Percentiles rank a stretch among this genome's conserved stretches.
Evolutionary conservation across 2,797 vertebrate genomes (phyloP).

Genomic region (Falco columbarius): DNA sequence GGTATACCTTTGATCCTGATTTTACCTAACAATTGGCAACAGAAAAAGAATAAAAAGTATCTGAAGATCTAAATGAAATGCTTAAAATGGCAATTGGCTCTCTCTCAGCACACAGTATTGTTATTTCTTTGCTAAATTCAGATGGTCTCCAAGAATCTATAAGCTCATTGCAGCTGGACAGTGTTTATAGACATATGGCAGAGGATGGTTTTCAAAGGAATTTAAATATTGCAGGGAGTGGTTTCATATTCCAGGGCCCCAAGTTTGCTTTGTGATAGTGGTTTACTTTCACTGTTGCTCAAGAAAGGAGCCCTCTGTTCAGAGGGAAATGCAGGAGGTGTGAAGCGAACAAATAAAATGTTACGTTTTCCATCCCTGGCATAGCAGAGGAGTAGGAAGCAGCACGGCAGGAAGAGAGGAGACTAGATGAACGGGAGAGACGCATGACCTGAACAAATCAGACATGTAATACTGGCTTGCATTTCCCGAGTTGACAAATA

Average conservation of each 20-base stretch:
- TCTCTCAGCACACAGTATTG: not conserved
- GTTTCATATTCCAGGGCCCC: slow-evolving; percentile 48
- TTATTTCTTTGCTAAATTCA: slow-evolving; percentile 11
- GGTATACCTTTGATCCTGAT: not conserved
- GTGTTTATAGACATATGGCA: slow-evolving; percentile 41
- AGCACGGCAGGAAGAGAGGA: not conserved
- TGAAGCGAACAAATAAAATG: slow-evolving; percentile 35
- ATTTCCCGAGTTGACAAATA: not conserved
- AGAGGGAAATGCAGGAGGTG: slow-evolving; percentile 18
- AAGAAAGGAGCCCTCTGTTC: slow-evolving; percentile 41
- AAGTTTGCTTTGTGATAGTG: slow-evolving; percentile 40
- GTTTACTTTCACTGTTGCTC: not conserved
- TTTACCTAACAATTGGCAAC: not conserved
- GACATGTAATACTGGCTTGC: not conserved
- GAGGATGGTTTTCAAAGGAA: slow-evolving; percentile 54
- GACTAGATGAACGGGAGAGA: not conserved
- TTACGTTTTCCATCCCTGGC: not conserved
- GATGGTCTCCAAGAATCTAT: not conserved
- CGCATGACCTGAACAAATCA: not conserved
- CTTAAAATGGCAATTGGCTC: not conserved
- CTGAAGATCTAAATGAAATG: not conserved
- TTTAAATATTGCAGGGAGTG: slow-evolving; percentile 49
- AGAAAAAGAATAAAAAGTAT: not conserved
- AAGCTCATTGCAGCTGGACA: slow-evolving; percentile 19
- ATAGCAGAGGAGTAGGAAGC: not conserved